Evolutionary conservation across 1,140 invertebrate genomes (phyloP).

Genomic region (Harlomillsia oculata): DNA sequence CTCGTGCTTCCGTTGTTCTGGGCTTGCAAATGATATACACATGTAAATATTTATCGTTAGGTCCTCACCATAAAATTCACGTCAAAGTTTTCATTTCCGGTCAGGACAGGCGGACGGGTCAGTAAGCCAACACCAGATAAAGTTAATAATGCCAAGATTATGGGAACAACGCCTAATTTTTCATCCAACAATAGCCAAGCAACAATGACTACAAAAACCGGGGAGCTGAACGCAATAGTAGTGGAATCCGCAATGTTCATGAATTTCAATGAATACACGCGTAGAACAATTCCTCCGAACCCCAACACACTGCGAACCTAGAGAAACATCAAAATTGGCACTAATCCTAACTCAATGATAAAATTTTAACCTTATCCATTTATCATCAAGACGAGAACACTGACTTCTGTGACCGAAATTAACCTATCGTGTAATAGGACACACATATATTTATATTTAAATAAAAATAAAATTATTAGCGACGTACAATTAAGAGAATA

Average conservation of each 20-base stretch:
- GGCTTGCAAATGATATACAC: too few species aligned
- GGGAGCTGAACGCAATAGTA: slow-evolving; percentile 15
- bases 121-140: slow-evolving; percentile 11
- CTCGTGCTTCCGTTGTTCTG: too few species aligned
- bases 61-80: background rate
- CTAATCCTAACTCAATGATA: too few species aligned
- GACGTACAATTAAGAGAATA: too few species aligned
- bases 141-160: background rate
- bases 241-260: slow-evolving; percentile 23
- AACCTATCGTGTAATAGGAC: too few species aligned
- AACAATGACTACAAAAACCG: slow-evolving; percentile 16
- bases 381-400: too few species aligned
- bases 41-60: background rate
- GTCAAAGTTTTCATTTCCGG: background rate
- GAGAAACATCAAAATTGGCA: too few species aligned
- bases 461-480: too few species aligned
- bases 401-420: too few species aligned
- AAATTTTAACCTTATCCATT: too few species aligned
- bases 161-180: slow-evolving; percentile 20
- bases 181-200: slow-evolving; percentile 19
- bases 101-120: background rate
- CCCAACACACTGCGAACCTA: slow-evolving; percentile 24
- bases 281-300: slow-evolving; percentile 1
- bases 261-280: slow-evolving; percentile 10
- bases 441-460: too few species aligned